Base-by-base conservation (phyloP, 2,797 vertebrate genomes). In the Emys orbicularis region DNA sequence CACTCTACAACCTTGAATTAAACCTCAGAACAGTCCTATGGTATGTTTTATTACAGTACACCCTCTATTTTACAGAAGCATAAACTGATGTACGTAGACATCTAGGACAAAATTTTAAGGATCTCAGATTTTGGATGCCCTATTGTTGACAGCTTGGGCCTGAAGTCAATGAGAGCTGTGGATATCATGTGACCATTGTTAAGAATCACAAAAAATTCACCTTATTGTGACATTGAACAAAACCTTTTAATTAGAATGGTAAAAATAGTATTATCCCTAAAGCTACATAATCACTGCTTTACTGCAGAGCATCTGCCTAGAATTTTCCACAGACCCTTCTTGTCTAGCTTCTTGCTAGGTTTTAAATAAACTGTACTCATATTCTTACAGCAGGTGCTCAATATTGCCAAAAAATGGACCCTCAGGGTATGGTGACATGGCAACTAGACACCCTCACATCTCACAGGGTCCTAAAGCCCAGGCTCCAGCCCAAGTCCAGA, bases 221-320 rank as follows among this genome's bases (percentile, higher is more conserved):
- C 2, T 56, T 29, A 6, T 59, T 83, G 10, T 49, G 79, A 93
- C 87, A 68, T 1, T 6, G 18, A 65, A 68, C 8, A 47, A 90
- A 92, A 57, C 0, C 1, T 65, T 72, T 0, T 27, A 87, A 82
- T 41, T 12, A 34, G 7, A 72, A 79, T 68, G 12, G 76, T 9
- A 5, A 52, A 47, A n/a, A 10, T 16, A 31, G 19, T 52, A 59
- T 61, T 61, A 80, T 0, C 0, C 3, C 1, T 3, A n/a, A 2
- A 44, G 1, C 23, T 79, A 34, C 3, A 80, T 2, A 37, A 37
- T 68, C 5, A 37, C 65, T 15, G 0, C 84, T 89, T 81, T 41
- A 5, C n/a, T 77, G 3, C 5, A 76, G 2, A 79, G 8, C 50
- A 54, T 4, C 2, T 50, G 15, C 4, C 8, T 25, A 74, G 86